Evolutionary conservation across 2,797 vertebrate genomes (phyloP).

Genomic region (Scolopax bukidnonensis): DNA sequence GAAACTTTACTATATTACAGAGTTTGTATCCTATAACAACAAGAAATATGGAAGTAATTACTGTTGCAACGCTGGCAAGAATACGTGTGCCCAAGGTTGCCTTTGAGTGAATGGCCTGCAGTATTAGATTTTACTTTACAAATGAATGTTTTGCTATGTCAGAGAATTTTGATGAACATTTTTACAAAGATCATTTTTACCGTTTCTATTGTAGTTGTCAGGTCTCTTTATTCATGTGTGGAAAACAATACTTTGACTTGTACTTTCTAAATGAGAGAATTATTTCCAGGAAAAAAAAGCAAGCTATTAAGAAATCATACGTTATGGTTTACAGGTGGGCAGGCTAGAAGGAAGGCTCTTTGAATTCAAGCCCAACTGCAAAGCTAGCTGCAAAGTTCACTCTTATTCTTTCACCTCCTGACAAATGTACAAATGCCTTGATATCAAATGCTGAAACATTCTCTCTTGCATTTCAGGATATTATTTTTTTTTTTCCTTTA

Average conservation of each 20-base stretch:
- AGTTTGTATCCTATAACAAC: conserved; percentile 63
- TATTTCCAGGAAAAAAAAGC: conserved; percentile 43
- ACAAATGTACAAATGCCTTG: conserved; percentile 66
- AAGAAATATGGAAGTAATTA: conserved; percentile 52
- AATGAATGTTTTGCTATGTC: conserved; percentile 77
- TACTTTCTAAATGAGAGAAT: conserved; percentile 59
- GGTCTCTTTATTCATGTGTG: conserved; percentile 55
- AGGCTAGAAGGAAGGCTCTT: conserved; percentile 32
- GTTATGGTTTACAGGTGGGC: conserved; percentile 34
- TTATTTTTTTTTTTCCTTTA: conserved; percentile 37
- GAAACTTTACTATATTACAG: conserved; percentile 69
- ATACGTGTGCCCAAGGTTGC: neutral
- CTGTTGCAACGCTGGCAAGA: conserved; percentile 37
- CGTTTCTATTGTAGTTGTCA: conserved; percentile 74
- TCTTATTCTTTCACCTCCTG: conserved; percentile 46
- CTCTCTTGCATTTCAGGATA: conserved; percentile 40
- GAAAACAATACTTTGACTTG: conserved; percentile 67
- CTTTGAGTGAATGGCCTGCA: conserved; percentile 55
- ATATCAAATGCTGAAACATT: conserved; percentile 59
- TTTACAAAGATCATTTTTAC: conserved; percentile 79
- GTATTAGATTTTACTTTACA: conserved; percentile 69
- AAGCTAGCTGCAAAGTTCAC: conserved; percentile 52
- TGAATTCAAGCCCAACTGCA: conserved; percentile 35
- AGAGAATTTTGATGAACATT: conserved; percentile 76
- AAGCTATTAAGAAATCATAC: conserved; percentile 39